Conservation (phyloP, 2,797 vertebrate genomes). For the Enteromius radiatus region DNA sequence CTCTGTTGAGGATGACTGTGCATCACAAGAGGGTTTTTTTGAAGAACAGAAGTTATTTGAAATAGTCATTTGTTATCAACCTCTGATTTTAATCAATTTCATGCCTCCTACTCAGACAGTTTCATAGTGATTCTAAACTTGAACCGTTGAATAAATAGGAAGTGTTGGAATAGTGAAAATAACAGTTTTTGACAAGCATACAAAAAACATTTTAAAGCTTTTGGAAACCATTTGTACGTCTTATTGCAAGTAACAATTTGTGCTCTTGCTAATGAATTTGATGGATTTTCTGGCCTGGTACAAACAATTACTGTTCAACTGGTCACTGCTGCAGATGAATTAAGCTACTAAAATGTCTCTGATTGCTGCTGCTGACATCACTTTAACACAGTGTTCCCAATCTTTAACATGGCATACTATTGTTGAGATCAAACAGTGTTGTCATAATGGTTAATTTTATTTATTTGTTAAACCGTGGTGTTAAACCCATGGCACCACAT, state of each 20-base stretch:
- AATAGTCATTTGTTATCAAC: background rate
- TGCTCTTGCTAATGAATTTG: background rate
- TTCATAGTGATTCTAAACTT: background rate
- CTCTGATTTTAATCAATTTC: background rate
- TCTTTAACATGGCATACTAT: background rate
- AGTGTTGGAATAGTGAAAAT: background rate
- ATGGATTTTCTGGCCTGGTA: background rate
- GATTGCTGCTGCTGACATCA: background rate
- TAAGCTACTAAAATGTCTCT: background rate
- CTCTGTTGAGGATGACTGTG: background rate
- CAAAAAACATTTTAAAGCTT: background rate
- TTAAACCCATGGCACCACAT: background rate
- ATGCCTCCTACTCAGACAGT: background rate
- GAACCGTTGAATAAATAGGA: background rate
- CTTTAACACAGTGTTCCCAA: background rate
- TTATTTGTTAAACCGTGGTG: background rate
- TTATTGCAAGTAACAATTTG: background rate
- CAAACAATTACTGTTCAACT: background rate
- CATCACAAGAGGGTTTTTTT: background rate
- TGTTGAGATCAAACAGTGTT: background rate
- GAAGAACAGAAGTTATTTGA: background rate
- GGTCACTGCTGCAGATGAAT: background rate
- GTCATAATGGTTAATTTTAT: background rate
- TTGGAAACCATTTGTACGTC: background rate
- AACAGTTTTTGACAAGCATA: background rate